These are phyloP conservation scores for Eustalomyia histrio DNA, from an alignment of 2,888 invertebrate genomes.

Conservation along the genomic window DNA sequence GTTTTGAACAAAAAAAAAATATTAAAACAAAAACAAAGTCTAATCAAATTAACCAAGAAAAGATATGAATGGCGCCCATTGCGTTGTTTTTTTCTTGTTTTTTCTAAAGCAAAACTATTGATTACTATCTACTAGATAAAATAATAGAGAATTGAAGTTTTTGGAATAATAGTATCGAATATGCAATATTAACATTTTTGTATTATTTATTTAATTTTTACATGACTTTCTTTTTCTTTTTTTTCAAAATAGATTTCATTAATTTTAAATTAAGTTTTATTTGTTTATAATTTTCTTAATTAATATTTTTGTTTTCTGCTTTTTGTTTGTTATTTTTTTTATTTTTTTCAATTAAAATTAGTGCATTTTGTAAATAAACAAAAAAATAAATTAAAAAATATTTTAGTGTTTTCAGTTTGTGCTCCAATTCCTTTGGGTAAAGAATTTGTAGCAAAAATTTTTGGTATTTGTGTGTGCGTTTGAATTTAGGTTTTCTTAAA, in stretches of 20 bases:
- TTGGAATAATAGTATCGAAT: conserved; percentile 1
- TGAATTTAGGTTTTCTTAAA: not conserved
- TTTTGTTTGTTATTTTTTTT: not conserved
- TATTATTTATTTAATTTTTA: not conserved
- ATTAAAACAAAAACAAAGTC: not conserved
- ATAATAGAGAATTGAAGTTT: not conserved
- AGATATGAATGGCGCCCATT: conserved; percentile 25
- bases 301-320: not conserved
- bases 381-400: conserved; percentile 13
- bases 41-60: conserved; percentile 17
- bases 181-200: not conserved
- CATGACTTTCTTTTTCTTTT: not conserved
- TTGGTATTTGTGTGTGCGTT: conserved; percentile 16
- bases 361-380: conserved; percentile 21
- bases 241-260: not conserved
- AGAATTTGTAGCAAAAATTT: conserved; percentile 43
- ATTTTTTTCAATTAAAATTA: conserved; percentile 33
- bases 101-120: not conserved
- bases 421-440: conserved; percentile 59
- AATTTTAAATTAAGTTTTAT: not conserved
- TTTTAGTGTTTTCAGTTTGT: conserved; percentile 20
- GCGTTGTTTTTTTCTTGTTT: not conserved
- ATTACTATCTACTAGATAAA: not conserved
- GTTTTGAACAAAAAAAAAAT: conserved; percentile 3
- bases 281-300: conserved; percentile 5